Base-by-base conservation (phyloP, 2,888 invertebrate species). In the Eupithecia vulgata region DNA sequence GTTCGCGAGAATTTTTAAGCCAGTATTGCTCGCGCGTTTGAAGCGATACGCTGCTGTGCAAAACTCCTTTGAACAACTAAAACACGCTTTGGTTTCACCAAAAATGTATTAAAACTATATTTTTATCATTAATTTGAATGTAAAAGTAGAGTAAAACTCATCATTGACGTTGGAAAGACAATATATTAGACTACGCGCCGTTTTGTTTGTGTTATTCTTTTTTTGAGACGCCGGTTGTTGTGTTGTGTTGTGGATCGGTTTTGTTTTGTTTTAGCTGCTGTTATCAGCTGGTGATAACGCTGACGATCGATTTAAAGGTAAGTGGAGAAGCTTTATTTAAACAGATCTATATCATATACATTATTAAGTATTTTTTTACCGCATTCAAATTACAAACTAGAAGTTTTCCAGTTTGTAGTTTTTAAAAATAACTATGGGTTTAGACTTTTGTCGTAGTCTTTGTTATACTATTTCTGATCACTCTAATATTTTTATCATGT, bases 21-120 rank as follows among this genome's bases (percentile, higher is more conserved):
- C 90, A 93, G 93, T 93, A 86, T 85, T 83, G 86, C 83, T 83
- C 89, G 89, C 87, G 90, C 89, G 87, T 86, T 84, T 85, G 88
- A 82, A 82, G 86, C 83, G 89, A 64, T 81, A 81, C 85, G 86
- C 83, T 84, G 86, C 83, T 84, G 85, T 85, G 85, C 85, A 83
- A 83, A 82, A 80, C 78, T 80, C 83, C 83, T 83, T 45, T 25
- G 78, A 78, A 83, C 79, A 80, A 83, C 81, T 81, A 81, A 81
- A 82, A 84, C 84, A 83, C 84, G 83, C 7, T 35, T 15, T 5
- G 3, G 5, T 64, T 64, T 35, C 17, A 64, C 37, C 1, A 64
- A 37, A 21, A n/a, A 21, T 64, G 78, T 83, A 77, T 78, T 80
- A 75, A 82, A 80, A 78, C 85, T 85, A 48, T 52, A 68, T 83